These are phyloP conservation scores for Peromyscus leucopus DNA, from an alignment of 2,113 vertebrate genomes.

Conservation along the genomic window DNA sequence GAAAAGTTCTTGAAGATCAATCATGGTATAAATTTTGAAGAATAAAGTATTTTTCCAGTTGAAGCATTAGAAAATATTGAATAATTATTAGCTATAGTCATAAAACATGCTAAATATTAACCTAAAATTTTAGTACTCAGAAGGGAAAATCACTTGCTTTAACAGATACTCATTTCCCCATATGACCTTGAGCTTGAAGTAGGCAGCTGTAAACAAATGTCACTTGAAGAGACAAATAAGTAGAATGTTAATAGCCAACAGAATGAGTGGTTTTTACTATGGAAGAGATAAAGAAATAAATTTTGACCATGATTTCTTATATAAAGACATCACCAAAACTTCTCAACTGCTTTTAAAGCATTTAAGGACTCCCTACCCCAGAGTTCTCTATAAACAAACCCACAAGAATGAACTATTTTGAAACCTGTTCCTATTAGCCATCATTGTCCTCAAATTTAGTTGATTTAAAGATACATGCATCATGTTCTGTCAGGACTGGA, in stretches of 20 bases:
- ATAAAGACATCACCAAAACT: background rate
- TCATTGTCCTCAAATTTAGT: background rate
- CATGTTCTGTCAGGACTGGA: background rate
- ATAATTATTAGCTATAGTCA: background rate
- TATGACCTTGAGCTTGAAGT: background rate
- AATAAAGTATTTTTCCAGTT: background rate
- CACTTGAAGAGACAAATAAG: background rate
- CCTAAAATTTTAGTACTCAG: background rate
- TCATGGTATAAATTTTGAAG: background rate
- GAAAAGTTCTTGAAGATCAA: background rate
- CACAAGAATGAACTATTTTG: background rate
- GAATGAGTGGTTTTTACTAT: background rate
- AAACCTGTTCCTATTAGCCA: background rate
- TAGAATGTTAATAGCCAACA: background rate
- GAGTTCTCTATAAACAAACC: background rate
- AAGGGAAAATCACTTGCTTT: background rate
- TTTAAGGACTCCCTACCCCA: background rate
- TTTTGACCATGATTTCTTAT: background rate
- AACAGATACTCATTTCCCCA: background rate
- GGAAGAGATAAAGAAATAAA: background rate
- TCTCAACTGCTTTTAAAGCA: background rate
- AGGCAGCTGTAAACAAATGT: background rate
- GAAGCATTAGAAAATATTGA: background rate
- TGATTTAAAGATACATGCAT: background rate
- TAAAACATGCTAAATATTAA: conserved; percentile 52